Evolutionary conservation across 2,797 vertebrate species (phyloP).

Genomic region (Melanotaenia parkinsoni): DNA sequence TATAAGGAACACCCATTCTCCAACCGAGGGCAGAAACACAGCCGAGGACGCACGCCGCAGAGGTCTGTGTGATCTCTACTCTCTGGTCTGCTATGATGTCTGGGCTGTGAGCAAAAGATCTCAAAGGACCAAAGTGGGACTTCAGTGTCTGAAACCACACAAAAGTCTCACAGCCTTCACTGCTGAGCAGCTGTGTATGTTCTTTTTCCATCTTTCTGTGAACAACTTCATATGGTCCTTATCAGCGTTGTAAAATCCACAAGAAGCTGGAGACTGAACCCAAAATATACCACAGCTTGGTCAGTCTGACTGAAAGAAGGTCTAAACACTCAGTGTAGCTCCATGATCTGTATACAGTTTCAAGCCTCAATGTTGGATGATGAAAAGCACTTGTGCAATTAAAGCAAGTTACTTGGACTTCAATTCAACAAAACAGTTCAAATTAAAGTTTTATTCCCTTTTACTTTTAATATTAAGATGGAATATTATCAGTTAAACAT

Average conservation of each 20-base stretch:
- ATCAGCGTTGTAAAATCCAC: background rate
- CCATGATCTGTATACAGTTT: slow-evolving; percentile 6
- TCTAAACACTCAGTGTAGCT: slow-evolving; percentile 18
- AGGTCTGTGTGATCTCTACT: slow-evolving; percentile 69
- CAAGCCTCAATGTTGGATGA: slow-evolving; percentile 1
- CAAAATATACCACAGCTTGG: background rate
- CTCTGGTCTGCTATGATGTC: slow-evolving; percentile 33
- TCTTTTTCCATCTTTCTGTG: background rate
- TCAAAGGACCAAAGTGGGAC: slow-evolving; percentile 23
- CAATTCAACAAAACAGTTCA: background rate
- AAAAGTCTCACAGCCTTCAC: slow-evolving; percentile 26
- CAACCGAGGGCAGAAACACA: slow-evolving; percentile 31
- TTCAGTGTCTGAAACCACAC: slow-evolving; percentile 51
- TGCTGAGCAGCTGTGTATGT: slow-evolving; percentile 4
- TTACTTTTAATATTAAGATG: background rate
- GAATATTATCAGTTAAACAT: background rate
- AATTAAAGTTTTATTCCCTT: background rate
- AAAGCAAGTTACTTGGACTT: background rate
- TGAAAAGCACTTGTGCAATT: background rate
- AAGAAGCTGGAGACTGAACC: background rate
- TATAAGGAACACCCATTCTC: slow-evolving; percentile 66
- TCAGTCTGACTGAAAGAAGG: slow-evolving; percentile 15
- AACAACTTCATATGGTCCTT: background rate
- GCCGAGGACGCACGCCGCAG: slow-evolving; percentile 50
- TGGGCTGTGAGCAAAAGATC: slow-evolving; percentile 35